Evolutionary conservation across 2,797 vertebrate species (phyloP).

Genomic region (Alca torda): DNA sequence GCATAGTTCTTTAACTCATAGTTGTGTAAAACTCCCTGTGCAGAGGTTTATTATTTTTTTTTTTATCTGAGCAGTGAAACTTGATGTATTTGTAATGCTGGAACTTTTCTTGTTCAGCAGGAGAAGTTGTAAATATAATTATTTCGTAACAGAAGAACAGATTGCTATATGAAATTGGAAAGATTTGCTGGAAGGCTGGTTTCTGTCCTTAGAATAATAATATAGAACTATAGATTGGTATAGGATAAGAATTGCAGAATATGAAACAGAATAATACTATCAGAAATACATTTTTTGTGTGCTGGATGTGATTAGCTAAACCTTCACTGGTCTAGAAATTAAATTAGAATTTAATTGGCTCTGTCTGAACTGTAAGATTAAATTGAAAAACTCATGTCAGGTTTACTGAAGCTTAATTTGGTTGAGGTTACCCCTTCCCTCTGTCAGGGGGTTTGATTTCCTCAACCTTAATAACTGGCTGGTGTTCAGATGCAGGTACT

Average conservation of each 20-base stretch:
- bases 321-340: not conserved
- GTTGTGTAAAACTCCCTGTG: not conserved
- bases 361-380: not conserved
- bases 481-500: not conserved
- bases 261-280: not conserved
- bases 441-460: not conserved
- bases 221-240: not conserved
- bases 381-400: not conserved
- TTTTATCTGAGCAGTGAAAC: not conserved
- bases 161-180: not conserved
- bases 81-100: not conserved
- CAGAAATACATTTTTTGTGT: not conserved
- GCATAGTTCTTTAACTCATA: not conserved
- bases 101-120: not conserved
- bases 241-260: not conserved
- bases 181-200: not conserved
- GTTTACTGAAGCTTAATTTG: slow-evolving; percentile 5
- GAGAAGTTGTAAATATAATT: slow-evolving; percentile 5
- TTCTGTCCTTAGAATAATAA: not conserved
- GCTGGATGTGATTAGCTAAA: not conserved
- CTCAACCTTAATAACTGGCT: not conserved
- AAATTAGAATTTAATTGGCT: not conserved
- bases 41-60: not conserved
- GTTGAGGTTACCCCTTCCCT: not conserved
- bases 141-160: not conserved